Base-by-base conservation (phyloP, 2,113 vertebrate species). In the Scomber colias region DNA sequence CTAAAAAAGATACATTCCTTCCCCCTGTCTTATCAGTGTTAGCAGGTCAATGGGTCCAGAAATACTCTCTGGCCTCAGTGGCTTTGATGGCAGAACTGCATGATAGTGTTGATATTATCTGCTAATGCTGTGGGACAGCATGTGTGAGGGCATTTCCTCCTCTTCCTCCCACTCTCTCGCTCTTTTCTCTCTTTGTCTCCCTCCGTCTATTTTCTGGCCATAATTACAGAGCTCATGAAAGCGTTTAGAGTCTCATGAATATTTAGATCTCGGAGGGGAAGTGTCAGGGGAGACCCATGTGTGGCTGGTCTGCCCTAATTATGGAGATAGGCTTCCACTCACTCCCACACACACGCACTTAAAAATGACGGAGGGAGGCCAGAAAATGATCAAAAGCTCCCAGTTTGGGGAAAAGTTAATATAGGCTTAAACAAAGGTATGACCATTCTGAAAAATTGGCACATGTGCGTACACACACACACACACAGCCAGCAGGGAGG, bases 221-320 rank as follows among this genome's bases (percentile, higher is more conserved):
- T 90, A 91, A 93, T 92, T 91, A 84, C 80, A 75, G 87, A 79
- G 73, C 88, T 87, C 83, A 89, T 89, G 82, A 89, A 90, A 87
- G 89, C 53, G 46, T 91, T 92, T 92, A 92, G 64, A 83, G 77
- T 75, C 84, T 90, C 92, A 93, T 93, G 88, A 93, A 93, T 93
- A 93, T 93, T 93, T 90, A 92, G 81, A 73, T 80, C 68, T 88
- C 79, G 19, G 83, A 90, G 81, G 87, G 86, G 76, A 88, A 85
- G 85, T 84, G 87, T 92, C 90, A 80, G 83, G 90, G 90, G 90
- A 89, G 79, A 88, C 90, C 89, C 89, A 74, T 88, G 87, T 91
- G 89, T 85, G 82, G 46, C 86, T 82, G 81, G 70, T 77, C 91
- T 89, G 82, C 73, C 83, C 92, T 90, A 92, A 93, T 93, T 93